Evolutionary conservation across 2,888 invertebrate species (phyloP).

Genomic region (Peribatodes rhomboidaria): DNA sequence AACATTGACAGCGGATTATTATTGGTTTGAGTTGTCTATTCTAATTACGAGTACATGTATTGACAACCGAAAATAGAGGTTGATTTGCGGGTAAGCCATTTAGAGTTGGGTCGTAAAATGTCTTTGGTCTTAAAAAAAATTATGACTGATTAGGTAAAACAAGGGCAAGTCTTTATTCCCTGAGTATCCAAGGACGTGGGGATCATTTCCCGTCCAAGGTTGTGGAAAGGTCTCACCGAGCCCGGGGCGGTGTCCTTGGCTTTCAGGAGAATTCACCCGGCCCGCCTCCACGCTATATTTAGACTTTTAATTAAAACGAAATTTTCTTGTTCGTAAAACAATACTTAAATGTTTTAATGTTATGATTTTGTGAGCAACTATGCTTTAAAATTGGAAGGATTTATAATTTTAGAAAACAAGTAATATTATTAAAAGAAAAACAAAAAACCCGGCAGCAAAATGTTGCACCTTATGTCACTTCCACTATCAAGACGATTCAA

Average conservation of each 20-base stretch:
- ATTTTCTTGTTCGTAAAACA: conserved; percentile 18
- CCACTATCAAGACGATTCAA: too few species aligned
- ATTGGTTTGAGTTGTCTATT: conserved; percentile 10
- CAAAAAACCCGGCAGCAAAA: too few species aligned
- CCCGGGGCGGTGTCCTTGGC: conserved; percentile 64
- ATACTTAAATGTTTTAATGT: conserved; percentile 5
- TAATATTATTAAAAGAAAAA: not conserved
- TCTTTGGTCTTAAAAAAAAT: conserved; percentile 9
- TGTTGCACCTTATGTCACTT: too few species aligned
- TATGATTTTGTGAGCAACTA: conserved; percentile 7
- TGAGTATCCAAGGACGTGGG: conserved; percentile 58
- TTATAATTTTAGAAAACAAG: not conserved
- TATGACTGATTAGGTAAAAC: conserved; percentile 28
- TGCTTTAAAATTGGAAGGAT: too few species aligned
- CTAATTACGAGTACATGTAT: not conserved
- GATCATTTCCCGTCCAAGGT: conserved; percentile 65
- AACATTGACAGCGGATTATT: conserved; percentile 28
- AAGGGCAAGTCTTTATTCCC: conserved; percentile 37
- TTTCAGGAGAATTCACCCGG: conserved; percentile 54
- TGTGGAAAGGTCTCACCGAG: conserved; percentile 66
- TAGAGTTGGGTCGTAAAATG: not conserved
- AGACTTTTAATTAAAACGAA: conserved; percentile 42
- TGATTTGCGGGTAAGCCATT: conserved; percentile 9
- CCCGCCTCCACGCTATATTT: conserved; percentile 57
- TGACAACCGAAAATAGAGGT: conserved; percentile 7